These are phyloP conservation scores for Xylota segnis DNA, from an alignment of 2,888 invertebrate species.

Conservation along the genomic window DNA sequence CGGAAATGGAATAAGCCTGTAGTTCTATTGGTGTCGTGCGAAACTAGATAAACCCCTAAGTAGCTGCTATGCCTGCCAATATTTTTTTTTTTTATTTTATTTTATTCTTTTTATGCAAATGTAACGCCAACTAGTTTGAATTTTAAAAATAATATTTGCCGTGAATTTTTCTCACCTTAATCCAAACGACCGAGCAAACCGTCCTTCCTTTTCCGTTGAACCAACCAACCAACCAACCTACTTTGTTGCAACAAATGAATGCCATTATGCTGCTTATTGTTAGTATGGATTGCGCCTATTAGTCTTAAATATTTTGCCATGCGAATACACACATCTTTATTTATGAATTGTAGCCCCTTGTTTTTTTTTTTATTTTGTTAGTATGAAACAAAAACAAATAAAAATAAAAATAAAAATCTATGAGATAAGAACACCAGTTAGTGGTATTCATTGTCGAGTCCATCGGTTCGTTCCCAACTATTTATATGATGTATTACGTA, in stretches of 20 bases:
- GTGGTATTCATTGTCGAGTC: background rate
- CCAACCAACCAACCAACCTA: too few relatives aligned
- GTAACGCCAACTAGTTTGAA: too few relatives aligned
- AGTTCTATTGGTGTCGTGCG: too few relatives aligned
- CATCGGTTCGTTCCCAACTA: constrained; percentile 12
- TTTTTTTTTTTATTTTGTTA: background rate
- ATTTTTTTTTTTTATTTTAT: too few relatives aligned
- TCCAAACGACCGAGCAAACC: background rate
- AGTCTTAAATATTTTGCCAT: background rate
- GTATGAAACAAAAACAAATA: background rate
- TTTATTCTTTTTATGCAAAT: too few relatives aligned
- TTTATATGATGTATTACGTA: constrained; percentile 7
- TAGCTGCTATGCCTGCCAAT: too few relatives aligned
- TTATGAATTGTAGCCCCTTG: background rate
- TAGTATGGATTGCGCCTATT: constrained; percentile 1
- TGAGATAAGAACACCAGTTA: background rate
- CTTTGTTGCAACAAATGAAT: constrained; percentile 11
- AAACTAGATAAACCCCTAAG: too few relatives aligned
- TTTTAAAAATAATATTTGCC: too few relatives aligned
- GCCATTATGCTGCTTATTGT: background rate
- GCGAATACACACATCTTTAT: constrained; percentile 4
- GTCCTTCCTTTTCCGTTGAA: too few relatives aligned
- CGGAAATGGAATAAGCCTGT: too few relatives aligned
- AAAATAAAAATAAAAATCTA: background rate
- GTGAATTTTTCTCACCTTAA: too few relatives aligned